Base-by-base conservation (phyloP, 1,140 invertebrate species). In the Olivierus martensii region DNA sequence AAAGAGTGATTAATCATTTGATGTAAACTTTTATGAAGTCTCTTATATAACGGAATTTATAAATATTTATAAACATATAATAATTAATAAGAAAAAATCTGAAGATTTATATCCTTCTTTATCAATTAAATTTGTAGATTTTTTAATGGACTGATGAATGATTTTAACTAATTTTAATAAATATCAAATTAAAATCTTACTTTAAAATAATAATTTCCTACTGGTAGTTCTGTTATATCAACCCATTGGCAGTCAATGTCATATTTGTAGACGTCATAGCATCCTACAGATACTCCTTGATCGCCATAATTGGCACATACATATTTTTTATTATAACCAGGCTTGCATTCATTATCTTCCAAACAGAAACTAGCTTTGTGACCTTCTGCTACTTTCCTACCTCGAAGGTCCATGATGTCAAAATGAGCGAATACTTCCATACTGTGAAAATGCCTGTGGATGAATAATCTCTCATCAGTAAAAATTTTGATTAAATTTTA, bases 231-330 rank as follows among this genome's bases (percentile, higher is more conserved):
- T 0, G 89, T 84, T 14, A 97, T 87, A 65, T 97, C 93, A 35
- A 97, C 84, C 93, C 92, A 96, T 65, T 96, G 92, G 66, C 92
- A 97, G 68, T 97, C 92, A 43, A 96, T 85, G 62, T 91, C 92
- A 65, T 86, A 83, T 55, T 83, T 77, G 67, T 97, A 97, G 52
- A 91, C 84, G 64, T 96, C 93, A 2, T 85, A 87, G 67, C 92
- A 96, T 56, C 93, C 93, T 0, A 93, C 83, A 7, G 87, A 91
- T 55, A 96, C 88, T 35, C 88, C 85, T 75, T 97, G 92, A 66
- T 96, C 88, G 1, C 91, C 91, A 66, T 84, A 95, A 67, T 93
- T 89, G 53, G 83, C 83, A 67, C 92, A 97, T 36, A 80, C 83
- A 68, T 84, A 95, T 63, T 79, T 66, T 36, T 66, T 48, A n/a